Base-by-base conservation (phyloP, 2,888 invertebrate species). In the Lutraria lutraria region DNA sequence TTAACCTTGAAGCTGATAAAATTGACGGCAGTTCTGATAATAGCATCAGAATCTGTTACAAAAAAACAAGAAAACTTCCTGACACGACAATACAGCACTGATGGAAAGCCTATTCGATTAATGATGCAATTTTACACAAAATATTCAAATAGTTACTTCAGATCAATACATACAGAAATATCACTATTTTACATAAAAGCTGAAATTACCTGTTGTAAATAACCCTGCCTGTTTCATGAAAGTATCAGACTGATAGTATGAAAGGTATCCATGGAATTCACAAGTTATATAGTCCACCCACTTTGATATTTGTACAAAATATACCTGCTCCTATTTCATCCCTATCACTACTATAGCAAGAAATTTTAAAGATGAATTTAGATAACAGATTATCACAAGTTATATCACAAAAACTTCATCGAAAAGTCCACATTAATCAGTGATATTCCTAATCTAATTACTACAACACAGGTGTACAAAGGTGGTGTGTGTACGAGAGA, bases 221-320 rank as follows among this genome's bases (percentile, higher is more conserved):
- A 85, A 80, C 60, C 60, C 85, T n/a, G 80, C 60, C 12, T 85
- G 76, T 80, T 85, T 85, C 85, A 85, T 85, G 79, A 85, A 85
- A 85, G 80, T 80, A 34, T 85, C 85, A 60, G 25, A 80, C 1
- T 13, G 56, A 80, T 21, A 56, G 31, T 60, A 25, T 21, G 60
- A 31, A 34, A 15, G 56, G 31, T 56, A 79, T 85, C 85, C 79
- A 80, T 60, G 84, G 72, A 84, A 84, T 84, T 43, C 52, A 53
- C 72, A 52, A 43, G 52, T 43, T 6, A 31, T 31, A 34, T 34
- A 63, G 29, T 82, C 54, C 52, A 54, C 56, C 81, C 16, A 81
- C 21, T 25, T 53, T 21, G 81, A 25, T 29, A 56, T 56, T n/a
- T 81, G 25, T 43, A 53, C 25, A 56, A 53, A n/a, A 68, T 68